Base-by-base conservation (phyloP, 2,797 vertebrate species). In the Syngnathus rostellatus region DNA sequence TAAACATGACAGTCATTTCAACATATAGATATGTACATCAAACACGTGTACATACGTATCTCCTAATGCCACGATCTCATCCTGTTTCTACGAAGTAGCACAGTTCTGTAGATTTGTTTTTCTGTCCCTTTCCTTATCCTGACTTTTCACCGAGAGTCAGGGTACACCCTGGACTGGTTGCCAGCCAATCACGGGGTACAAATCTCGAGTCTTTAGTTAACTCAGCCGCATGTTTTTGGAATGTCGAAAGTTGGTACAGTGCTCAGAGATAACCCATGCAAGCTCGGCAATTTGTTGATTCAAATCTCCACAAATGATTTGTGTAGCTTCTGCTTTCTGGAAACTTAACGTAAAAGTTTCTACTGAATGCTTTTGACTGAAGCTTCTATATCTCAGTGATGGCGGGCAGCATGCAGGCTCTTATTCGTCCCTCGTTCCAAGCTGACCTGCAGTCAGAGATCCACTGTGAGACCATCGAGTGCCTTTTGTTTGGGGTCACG, bases 361-460 rank as follows among this genome's bases (percentile, higher is more conserved):
- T 57, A 14, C 11, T 31, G 54, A 14, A 51, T 51, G 8, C 17
- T 37, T 57, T 2, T 31, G 19, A 39, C 10, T 9, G 9, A 8
- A 8, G n/a, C 1, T 43, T 65, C 53, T 89, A 94, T 61, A 93
- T 90, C 83, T 95, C 94, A 31, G 91, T 88, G 38, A 94, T 93
- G 68, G 92, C 89, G 0, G 94, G 94, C 66, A 94, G 90, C 86
- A 93, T 84, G 76, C 92, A 93, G 69, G 90, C 92, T 55, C 83
- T 86, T 31, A 89, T 71, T n/a, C 88, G 90, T 2, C 91, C 87
- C 83, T 91, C 92, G 76, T 90, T 92, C 94, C 93, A 95, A 0
- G 87, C 89, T 17, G 82, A 87, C 76, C 87, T 89, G 79, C 91
- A 94, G 73, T 93, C 91, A 46, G 93, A 88, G 77, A 94, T 90